Evolutionary conservation across 2,797 vertebrate species (phyloP).

Genomic region (Oreonectes daqikongensis): DNA sequence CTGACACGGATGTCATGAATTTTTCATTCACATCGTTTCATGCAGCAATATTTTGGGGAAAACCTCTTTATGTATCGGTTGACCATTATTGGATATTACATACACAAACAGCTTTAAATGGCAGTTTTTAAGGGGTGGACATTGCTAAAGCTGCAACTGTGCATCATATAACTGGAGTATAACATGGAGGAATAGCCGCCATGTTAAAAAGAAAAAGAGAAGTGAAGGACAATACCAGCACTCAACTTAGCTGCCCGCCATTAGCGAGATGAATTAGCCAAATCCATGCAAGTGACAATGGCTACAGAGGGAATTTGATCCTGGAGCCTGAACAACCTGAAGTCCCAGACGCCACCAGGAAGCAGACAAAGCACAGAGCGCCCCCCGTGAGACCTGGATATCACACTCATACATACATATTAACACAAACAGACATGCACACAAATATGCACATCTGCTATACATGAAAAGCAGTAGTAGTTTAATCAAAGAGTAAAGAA

Average conservation of each 20-base stretch:
- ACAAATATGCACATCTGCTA: slow-evolving; percentile 24
- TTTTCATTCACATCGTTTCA: slow-evolving; percentile 52
- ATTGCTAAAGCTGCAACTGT: slow-evolving; percentile 41
- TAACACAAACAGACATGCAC: slow-evolving; percentile 34
- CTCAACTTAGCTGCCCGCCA: slow-evolving; percentile 78
- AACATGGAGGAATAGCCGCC: slow-evolving; percentile 44
- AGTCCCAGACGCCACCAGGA: slow-evolving; percentile 79
- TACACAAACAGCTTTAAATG: slow-evolving; percentile 24
- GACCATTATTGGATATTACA: slow-evolving; percentile 7
- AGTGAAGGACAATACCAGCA: slow-evolving; percentile 69
- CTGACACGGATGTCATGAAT: slow-evolving; percentile 58
- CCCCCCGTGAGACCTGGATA: slow-evolving; percentile 68
- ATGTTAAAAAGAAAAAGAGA: slow-evolving; percentile 34
- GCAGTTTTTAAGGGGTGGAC: slow-evolving; percentile 14
- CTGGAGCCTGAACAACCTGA: slow-evolving; percentile 78
- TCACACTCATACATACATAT: slow-evolving; percentile 34
- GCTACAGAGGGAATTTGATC: slow-evolving; percentile 82
- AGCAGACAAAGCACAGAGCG: slow-evolving; percentile 72
- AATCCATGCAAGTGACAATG: slow-evolving; percentile 76
- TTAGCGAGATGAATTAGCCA: slow-evolving; percentile 82
- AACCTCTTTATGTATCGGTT: background rate
- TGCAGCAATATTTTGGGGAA: background rate
- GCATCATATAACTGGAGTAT: slow-evolving; percentile 59
- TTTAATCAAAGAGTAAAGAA: background rate
- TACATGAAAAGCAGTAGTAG: slow-evolving; percentile 3